A percentile compares a stretch with the other conserved stretches of the same genome.
These are phyloP conservation scores for Tenthredo notha DNA, from an alignment of 2,888 invertebrate genomes.

Conservation along the genomic window DNA sequence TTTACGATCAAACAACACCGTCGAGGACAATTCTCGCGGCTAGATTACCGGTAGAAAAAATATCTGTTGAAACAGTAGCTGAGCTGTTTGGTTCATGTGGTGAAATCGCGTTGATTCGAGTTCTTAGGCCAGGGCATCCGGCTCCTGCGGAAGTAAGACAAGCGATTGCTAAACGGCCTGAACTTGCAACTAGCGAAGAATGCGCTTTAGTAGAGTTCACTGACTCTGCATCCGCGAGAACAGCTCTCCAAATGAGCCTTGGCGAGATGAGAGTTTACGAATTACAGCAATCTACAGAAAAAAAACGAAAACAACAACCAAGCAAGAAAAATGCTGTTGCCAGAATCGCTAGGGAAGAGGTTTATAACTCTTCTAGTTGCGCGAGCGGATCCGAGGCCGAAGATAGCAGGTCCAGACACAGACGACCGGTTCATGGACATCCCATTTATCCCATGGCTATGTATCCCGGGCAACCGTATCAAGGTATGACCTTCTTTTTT, in stretches of 20 bases:
- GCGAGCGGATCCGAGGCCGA: constrained; percentile 81
- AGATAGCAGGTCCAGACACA: constrained; percentile 76
- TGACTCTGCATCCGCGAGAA: constrained; percentile 91
- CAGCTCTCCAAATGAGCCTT: constrained; percentile 86
- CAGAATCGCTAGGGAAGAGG: constrained; percentile 77
- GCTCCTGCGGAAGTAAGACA: constrained; percentile 92
- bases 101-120: constrained; percentile 93
- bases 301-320: constrained; percentile 87
- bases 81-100: constrained; percentile 94
- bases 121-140: constrained; percentile 93
- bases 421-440: constrained; percentile 79
- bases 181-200: constrained; percentile 88
- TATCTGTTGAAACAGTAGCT: constrained; percentile 94
- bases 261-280: constrained; percentile 86
- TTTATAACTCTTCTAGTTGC: constrained; percentile 79
- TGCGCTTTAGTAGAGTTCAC: constrained; percentile 96
- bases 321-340: constrained; percentile 82
- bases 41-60: constrained; percentile 90
- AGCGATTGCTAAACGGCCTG: constrained; percentile 94
- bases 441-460: constrained; percentile 74
- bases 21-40: constrained; percentile 95
- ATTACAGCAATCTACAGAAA: constrained; percentile 85
- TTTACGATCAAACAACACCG: constrained; percentile 95
- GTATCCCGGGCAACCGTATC: constrained; percentile 67
- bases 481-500: constrained; percentile 62